phyloP scores from a whole-genome alignment of 2,113 vertebrate species.

The Zingel zingel region DNA sequence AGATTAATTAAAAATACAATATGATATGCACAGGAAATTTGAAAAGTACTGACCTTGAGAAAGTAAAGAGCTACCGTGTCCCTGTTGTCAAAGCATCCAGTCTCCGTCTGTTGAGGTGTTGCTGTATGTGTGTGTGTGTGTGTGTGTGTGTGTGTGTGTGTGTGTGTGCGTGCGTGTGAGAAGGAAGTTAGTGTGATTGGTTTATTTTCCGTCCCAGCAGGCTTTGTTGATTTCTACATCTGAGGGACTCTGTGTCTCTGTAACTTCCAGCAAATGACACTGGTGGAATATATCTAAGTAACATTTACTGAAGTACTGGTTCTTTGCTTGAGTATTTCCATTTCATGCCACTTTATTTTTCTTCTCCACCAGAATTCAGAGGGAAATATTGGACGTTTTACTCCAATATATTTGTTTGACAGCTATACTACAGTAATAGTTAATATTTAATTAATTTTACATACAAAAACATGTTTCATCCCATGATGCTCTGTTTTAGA shows the following conservation, averaged over 20 bases:
- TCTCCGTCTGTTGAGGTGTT: not conserved
- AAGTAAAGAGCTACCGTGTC: not conserved
- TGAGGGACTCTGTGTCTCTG: not conserved
- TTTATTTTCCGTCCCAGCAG: constrained; percentile 13
- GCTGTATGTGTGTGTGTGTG: constrained; percentile 1
- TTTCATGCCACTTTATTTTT: not conserved
- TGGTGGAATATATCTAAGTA: not conserved
- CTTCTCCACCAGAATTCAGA: not conserved
- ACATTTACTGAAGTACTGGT: not conserved
- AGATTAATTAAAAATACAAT: not conserved
- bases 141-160: constrained; percentile 7
- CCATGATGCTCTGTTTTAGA: no score
- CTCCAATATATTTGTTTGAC: not conserved
- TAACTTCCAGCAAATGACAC: constrained; percentile 15
- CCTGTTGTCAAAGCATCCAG: not conserved
- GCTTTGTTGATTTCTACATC: constrained; percentile 25
- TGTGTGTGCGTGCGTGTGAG: constrained; percentile 17
- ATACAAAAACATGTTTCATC: not conserved
- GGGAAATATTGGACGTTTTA: not conserved
- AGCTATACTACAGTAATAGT: not conserved
- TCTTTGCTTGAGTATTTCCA: not conserved
- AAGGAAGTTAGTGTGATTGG: constrained; percentile 64
- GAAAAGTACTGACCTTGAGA: not conserved
- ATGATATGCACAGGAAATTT: not conserved
- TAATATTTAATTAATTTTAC: not conserved